Evolutionary conservation across 2,797 vertebrate species (phyloP), one percentile per base, ranked within the genome.

Genomic region (Schizopygopsis malacanthus): DNA sequence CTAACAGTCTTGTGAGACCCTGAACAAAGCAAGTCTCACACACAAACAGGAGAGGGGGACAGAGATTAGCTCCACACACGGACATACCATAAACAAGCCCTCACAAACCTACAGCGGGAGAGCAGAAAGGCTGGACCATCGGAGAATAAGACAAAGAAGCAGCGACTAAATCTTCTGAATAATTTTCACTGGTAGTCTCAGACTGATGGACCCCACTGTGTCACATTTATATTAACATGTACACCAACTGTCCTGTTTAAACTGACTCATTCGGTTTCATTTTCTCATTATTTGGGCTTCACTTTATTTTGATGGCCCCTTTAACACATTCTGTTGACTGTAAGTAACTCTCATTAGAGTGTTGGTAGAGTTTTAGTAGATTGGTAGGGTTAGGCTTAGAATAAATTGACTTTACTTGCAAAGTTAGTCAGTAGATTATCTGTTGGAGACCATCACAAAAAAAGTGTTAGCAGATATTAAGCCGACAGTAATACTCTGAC

Each of bases 11-110:
- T 87, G 82, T 76, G 75, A 88, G 43, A 37, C 67, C 4, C 56
- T 50, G 75, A 56, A 70, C 85, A 73, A 47, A 70, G 84, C 54
- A 73, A 79, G 84, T 89, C 86, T 88, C 86, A 82, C 61, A 78
- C 84, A 56, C 85, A 88, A 89, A 88, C 87, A 81, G 87, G 70
- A 85, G 85, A 87, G 89, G 89, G 88, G 86, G 87, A 77, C 63
- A 88, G 67, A 87, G 85, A 37, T 79, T 47, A 85, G 65, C 75
- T 84, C 83, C 25, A 79, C 56, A 59, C 52, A 63, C 10, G 2
- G 69, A 81, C 18, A 72, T 45, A 25, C 71, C 50, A 20, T 33
- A 80, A 77, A 83, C 78, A 70, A 56, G 10, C n/a, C n/a, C 43
- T 12, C 52, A 52, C 15, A 69, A 39, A 16, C 63, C 59, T 52